phyloP scores from a whole-genome alignment of 37 sponge, comb jelly and placozoan species.

The Petrosia ficiformis region DNA sequence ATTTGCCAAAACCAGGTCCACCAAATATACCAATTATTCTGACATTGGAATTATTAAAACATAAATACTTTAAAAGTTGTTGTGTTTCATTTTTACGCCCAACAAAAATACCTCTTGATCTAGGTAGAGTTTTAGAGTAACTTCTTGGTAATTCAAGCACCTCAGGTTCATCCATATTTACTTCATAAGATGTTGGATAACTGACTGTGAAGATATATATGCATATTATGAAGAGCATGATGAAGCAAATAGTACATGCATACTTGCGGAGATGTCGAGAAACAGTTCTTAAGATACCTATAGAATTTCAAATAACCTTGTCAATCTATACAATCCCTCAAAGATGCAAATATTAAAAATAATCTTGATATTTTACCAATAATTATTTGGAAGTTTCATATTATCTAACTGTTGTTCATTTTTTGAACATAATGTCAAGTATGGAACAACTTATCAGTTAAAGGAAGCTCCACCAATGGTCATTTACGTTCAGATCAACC shows the following conservation, averaged over 20 bases:
- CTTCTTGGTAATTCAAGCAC: background rate
- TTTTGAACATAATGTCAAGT: too few species aligned
- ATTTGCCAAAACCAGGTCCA: background rate
- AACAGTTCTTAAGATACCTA: too few species aligned
- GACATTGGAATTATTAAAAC: background rate
- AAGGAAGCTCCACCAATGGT: too few species aligned
- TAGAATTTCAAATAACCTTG: too few species aligned
- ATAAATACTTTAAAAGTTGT: background rate
- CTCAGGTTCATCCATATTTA: background rate
- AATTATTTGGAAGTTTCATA: too few species aligned
- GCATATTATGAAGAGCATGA: background rate
- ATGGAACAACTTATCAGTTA: too few species aligned
- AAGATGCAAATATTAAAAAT: too few species aligned
- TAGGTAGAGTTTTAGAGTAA: background rate
- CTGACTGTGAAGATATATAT: background rate
- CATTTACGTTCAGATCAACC: too few species aligned
- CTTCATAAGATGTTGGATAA: background rate
- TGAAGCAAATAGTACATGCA: background rate
- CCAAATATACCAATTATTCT: background rate
- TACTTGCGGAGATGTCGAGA: background rate
- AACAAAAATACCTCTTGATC: background rate
- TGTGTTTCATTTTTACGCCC: background rate
- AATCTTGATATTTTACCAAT: too few species aligned
- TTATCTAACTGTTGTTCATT: too few species aligned
- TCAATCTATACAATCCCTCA: too few species aligned